Evolutionary conservation across 2,113 vertebrate genomes (phyloP), one percentile per base, ranked within the genome.

Genomic region (Mormyrus lacerda): DNA sequence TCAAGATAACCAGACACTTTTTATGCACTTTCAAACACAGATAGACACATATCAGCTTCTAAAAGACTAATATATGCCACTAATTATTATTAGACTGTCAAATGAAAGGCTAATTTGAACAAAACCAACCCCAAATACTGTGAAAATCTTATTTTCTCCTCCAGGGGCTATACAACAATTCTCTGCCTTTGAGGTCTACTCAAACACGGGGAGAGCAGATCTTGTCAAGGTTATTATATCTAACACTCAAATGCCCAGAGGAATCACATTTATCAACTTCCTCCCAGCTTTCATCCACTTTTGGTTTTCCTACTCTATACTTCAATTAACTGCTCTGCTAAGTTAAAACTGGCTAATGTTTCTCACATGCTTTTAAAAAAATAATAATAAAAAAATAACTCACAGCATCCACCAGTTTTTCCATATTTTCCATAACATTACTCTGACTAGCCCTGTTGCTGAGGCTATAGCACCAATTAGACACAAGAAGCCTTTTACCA

Each of bases 401-500:
- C 44, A 47, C 55, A 65, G 31, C 4, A 87, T 35, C 35, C 55
- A 27, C 31, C 1, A 61, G 86, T 27, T 85, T 27, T 85, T 24
- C 61, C 31, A 55, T 58, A 69, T 13, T 47, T 45, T 88, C 45
- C 82, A 85, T 50, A 48, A 15, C 42, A 31, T 31, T 50, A 73
- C 87, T 50, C 44, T 65, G 47, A 44, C 61, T 69, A 27, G 27
- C 87, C 61, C 58, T 27, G 5, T 21, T n/a, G 13, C 24, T n/a
- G 27, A 65, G 45, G 24, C 53, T 61, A 11, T 15, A 35, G 21
- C 51, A 7, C 31, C 44, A 82, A 55, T 84, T 44, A 82, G 88
- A 89, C 48, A 89, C 88, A 89, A 39, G 39, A 48, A 69, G 61
- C 61, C 61, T 15, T 69, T 69, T 69, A 69, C 61, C 21, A 76